Evolutionary conservation across 2,797 vertebrate genomes (phyloP), one percentile per base, ranked within the genome.

Genomic region (Falco berigora): DNA sequence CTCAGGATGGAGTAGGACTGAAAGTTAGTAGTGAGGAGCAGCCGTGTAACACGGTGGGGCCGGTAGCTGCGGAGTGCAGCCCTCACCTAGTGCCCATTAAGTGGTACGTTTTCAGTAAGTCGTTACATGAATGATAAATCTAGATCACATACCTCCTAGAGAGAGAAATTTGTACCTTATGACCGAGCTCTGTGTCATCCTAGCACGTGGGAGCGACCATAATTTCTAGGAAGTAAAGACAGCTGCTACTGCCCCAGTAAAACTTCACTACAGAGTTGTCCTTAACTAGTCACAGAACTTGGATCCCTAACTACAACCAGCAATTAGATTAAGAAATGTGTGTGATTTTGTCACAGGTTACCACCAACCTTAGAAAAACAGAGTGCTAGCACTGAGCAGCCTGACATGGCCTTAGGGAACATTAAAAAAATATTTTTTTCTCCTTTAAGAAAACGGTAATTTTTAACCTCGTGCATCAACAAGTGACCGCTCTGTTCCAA

Each of bases 281-380:
- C n/a, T 38, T 14, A 8, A 20, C 22, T 18, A 15, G 13, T 28
- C 14, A 8, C 2, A 0, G 12, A 21, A 18, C 23, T 40, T 34
- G 4, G 5, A 20, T 15, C 20, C 18, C 9, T 28, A 8, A 8
- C 25, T 34, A 6, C 16, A 40, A 12, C 9, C 1, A 3, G 23
- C 23, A 55, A 2, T 16, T 30, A 13, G 0, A 0, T 3, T 4
- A 3, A 8, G 52, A 62, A 42, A 3, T 0, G 0, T 8, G 14
- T 0, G 0, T 20, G 6, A 12, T 40, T 34, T 30, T 47, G n/a
- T 55, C 38, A 8, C 14, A 1, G 8, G 0, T 47, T 14, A 12
- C 32, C 38, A 30, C 14, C 28, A 25, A 0, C 1, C 28, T 72
- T 52, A 6, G 34, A 36, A 61, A 53, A 59, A 38, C 10, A 5